Conservation (phyloP, 1,140 invertebrate genomes). For the Cyclargus thomasi region DNA sequence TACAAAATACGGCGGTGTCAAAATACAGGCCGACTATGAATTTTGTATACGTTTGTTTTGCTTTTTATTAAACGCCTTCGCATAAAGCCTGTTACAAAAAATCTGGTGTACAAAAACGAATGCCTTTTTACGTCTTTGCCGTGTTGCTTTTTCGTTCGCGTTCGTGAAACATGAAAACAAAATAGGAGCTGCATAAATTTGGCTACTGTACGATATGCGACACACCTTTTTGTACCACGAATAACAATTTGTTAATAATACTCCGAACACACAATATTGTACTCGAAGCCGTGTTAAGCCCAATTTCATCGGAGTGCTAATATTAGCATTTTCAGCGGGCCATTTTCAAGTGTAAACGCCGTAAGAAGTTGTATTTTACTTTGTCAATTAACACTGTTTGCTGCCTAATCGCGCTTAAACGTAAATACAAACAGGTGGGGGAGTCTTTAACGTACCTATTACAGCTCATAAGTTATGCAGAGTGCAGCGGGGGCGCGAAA, state of each 20-base stretch:
- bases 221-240: neutral
- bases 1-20: conserved; percentile 43
- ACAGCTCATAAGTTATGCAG: conserved; percentile 67
- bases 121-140: conserved; percentile 2
- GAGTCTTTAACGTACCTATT: conserved; percentile 60
- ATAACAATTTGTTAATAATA: neutral
- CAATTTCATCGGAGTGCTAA: neutral
- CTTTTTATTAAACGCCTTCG: conserved; percentile 32
- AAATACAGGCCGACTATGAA: conserved; percentile 42
- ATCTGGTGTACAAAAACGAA: conserved; percentile 6
- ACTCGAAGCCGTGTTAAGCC: no score
- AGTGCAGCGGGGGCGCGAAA: conserved; percentile 58
- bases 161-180: neutral
- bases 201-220: neutral
- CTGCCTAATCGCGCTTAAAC: conserved; percentile 46
- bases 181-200: neutral
- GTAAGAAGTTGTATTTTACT: conserved; percentile 13
- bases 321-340: neutral
- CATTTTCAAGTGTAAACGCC: neutral
- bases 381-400: conserved; percentile 26
- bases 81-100: conserved; percentile 11
- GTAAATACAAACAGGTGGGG: conserved; percentile 49
- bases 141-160: neutral
- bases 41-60: conserved; percentile 32
- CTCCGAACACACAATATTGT: neutral